Evolutionary conservation across 2,888 invertebrate species (phyloP).

Genomic region (Polyommatus iphigenia): DNA sequence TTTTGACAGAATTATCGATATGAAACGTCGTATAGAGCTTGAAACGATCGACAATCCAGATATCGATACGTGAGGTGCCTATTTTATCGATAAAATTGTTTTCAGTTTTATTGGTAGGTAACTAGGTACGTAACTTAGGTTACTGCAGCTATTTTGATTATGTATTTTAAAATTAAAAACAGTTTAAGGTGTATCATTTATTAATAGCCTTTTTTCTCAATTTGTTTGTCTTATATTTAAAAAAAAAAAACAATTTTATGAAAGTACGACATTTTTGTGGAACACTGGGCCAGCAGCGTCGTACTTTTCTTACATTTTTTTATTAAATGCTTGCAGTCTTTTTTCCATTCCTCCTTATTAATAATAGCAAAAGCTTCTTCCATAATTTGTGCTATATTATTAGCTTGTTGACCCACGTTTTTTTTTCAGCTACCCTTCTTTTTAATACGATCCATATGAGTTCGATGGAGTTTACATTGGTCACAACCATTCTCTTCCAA

Average conservation of each 20-base stretch:
- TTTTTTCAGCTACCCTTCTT: no score
- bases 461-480: no score
- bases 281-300: no score
- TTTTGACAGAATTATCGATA: background rate
- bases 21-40: background rate
- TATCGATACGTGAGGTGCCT: background rate
- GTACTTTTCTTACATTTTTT: no score
- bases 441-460: no score
- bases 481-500: no score
- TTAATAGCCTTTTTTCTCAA: slow-evolving; percentile 24
- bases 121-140: background rate
- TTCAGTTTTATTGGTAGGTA: background rate
- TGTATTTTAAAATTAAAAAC: background rate
- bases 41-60: background rate
- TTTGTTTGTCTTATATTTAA: slow-evolving; percentile 7
- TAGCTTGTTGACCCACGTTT: no score
- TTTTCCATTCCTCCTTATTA: no score
- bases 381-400: no score
- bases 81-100: slow-evolving; percentile 13
- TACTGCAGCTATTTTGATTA: background rate
- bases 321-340: no score
- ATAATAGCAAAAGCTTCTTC: no score
- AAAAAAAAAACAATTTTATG: background rate
- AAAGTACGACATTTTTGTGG: background rate
- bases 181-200: slow-evolving; percentile 19